Percentiles rank a stretch among this genome's conserved stretches.
Evolutionary conservation across 2,888 invertebrate genomes (phyloP).

Genomic region (Spodoptera exigua): DNA sequence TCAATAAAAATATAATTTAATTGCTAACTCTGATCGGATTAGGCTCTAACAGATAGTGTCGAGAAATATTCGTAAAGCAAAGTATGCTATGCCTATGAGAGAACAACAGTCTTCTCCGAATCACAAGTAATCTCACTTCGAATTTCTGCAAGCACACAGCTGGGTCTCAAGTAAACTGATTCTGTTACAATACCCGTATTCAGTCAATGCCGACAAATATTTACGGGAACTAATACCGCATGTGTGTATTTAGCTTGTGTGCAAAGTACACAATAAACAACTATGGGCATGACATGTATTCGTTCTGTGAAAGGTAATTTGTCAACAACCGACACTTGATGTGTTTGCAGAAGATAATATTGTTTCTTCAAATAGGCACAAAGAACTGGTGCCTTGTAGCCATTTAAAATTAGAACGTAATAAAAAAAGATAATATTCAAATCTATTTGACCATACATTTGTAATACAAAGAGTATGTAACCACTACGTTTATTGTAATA

Average conservation of each 20-base stretch:
- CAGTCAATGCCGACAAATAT: constrained; percentile 42
- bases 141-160: constrained; percentile 9
- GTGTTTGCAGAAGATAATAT: constrained; percentile 45
- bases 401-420: constrained; percentile 9
- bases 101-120: neutral
- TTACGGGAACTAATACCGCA: constrained; percentile 48
- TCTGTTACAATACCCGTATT: constrained; percentile 31
- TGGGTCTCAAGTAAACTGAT: constrained; percentile 20
- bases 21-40: too few species aligned
- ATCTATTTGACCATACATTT: too few species aligned
- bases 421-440: neutral
- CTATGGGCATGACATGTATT: constrained; percentile 6
- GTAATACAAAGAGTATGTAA: too few species aligned
- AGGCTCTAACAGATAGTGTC: too few species aligned
- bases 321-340: constrained; percentile 26
- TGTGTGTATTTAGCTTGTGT: constrained; percentile 31
- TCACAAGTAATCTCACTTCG: neutral
- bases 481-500: too few species aligned
- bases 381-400: constrained; percentile 21
- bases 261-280: constrained; percentile 19
- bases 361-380: constrained; percentile 14
- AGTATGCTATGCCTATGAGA: constrained; percentile 5
- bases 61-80: neutral
- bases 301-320: constrained; percentile 41
- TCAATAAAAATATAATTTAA: neutral